Percentiles rank a stretch among this genome's conserved stretches.
Conservation (phyloP, 37 sponge, comb jelly and placozoan genomes). For the Dysidea cf. avara region DNA sequence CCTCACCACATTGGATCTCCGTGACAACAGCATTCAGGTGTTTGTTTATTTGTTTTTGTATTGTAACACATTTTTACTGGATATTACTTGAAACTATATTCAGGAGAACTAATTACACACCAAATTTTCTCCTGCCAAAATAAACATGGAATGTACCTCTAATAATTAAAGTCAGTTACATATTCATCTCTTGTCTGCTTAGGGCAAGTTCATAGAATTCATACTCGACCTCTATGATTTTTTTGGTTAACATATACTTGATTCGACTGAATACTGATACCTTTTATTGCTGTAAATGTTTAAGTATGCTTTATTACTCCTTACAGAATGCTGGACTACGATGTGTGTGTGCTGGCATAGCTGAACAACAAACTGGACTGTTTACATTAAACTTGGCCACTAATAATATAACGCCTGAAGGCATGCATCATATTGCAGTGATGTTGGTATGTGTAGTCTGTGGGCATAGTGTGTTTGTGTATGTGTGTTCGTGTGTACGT, state of each 20-base stretch:
- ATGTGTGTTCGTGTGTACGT: background rate
- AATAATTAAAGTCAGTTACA: background rate
- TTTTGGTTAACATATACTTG: too few relatives aligned
- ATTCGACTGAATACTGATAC: too few relatives aligned
- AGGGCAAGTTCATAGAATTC: too few relatives aligned
- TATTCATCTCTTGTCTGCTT: background rate
- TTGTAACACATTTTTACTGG: conserved; percentile 2
- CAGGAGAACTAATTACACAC: background rate
- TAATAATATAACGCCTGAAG: conserved; percentile 66
- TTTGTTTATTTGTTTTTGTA: too few relatives aligned
- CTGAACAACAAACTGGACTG: conserved; percentile 79
- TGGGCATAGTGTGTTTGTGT: background rate
- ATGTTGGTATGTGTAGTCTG: conserved; percentile 64
- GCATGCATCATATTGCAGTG: conserved; percentile 72
- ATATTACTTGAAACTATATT: background rate
- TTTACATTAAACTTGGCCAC: conserved; percentile 52
- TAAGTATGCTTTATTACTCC: background rate
- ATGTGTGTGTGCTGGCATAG: conserved; percentile 74
- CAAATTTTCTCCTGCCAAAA: background rate
- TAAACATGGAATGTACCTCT: background rate
- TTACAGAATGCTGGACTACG: conserved; percentile 65
- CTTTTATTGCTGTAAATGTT: too few relatives aligned
- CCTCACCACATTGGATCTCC: conserved; percentile 69
- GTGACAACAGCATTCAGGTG: conserved; percentile 83
- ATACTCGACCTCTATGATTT: too few relatives aligned